Percentiles rank a stretch among this genome's conserved stretches.
Conservation (phyloP, 1,140 invertebrate species). For the Drosophila virilis region DNA sequence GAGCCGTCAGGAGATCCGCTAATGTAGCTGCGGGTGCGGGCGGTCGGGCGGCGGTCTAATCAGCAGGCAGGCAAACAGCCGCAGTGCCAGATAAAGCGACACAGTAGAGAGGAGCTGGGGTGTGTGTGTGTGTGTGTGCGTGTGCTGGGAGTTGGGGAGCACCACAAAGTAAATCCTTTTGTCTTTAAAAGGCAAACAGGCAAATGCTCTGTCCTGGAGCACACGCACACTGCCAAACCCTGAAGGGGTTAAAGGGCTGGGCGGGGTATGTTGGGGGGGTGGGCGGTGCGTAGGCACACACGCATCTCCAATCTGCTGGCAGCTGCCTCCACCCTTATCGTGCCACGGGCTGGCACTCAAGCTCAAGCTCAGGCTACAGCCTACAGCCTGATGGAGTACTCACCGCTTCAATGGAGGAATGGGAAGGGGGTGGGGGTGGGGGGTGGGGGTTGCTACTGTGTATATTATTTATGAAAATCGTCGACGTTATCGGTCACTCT, state of each 20-base stretch:
- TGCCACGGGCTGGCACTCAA: constrained; percentile 59
- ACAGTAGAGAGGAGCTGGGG: constrained; percentile 9
- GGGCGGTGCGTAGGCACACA: constrained; percentile 18
- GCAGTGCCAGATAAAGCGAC: constrained; percentile 64
- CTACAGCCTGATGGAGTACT: constrained; percentile 41
- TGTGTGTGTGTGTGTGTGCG: no score
- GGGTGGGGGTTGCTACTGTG: constrained; percentile 13
- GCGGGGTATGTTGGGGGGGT: not conserved
- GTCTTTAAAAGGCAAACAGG: constrained; percentile 69
- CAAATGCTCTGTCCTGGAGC: constrained; percentile 21
- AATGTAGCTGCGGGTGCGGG: constrained; percentile 52
- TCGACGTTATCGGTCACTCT: constrained; percentile 83
- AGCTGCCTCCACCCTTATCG: constrained; percentile 62
- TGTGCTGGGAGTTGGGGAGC: not conserved
- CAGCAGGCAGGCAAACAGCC: constrained; percentile 75
- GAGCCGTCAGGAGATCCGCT: constrained; percentile 59
- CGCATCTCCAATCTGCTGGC: constrained; percentile 13
- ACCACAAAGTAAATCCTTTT: constrained; percentile 76
- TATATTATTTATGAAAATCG: constrained; percentile 84
- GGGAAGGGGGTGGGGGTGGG: constrained; percentile 1
- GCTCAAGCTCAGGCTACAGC: constrained; percentile 24
- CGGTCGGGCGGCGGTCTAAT: constrained; percentile 65
- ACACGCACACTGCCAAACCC: not conserved
- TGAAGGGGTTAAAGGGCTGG: not conserved
- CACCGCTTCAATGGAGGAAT: constrained; percentile 8